Percentiles rank a stretch among this genome's conserved stretches.
Evolutionary conservation across 2,113 vertebrate species (phyloP).

Genomic region (Calyptomena viridis): DNA sequence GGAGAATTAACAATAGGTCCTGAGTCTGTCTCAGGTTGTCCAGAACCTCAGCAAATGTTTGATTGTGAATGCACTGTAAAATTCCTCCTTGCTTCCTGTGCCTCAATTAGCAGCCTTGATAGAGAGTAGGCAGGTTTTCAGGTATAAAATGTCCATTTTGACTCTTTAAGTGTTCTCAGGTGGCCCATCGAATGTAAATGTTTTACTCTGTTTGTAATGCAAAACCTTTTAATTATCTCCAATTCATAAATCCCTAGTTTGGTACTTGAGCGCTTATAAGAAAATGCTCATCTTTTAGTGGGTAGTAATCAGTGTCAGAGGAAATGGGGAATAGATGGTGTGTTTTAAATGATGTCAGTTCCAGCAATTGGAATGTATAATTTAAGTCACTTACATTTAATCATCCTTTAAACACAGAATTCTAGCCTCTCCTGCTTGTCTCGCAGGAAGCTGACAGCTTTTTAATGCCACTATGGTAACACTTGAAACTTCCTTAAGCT

Average conservation of each 20-base stretch:
- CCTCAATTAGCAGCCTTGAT: neutral
- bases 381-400: constrained; percentile 58
- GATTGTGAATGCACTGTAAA: neutral
- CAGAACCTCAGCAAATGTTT: neutral
- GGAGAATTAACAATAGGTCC: neutral
- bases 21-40: neutral
- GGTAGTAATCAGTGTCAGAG: constrained; percentile 21
- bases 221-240: constrained; percentile 16
- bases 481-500: neutral
- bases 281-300: constrained; percentile 15
- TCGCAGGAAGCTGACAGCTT: neutral
- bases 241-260: constrained; percentile 15
- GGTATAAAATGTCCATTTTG: neutral
- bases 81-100: neutral
- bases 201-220: constrained; percentile 10
- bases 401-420: constrained; percentile 44
- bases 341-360: constrained; percentile 41
- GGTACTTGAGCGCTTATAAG: neutral
- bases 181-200: neutral
- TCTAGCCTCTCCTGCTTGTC: constrained; percentile 14
- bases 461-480: neutral
- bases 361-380: constrained; percentile 28
- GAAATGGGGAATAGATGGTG: neutral
- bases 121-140: neutral
- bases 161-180: neutral